phyloP scores from a whole-genome alignment of 2,797 vertebrate species.

The Halcyon leucocephala region DNA sequence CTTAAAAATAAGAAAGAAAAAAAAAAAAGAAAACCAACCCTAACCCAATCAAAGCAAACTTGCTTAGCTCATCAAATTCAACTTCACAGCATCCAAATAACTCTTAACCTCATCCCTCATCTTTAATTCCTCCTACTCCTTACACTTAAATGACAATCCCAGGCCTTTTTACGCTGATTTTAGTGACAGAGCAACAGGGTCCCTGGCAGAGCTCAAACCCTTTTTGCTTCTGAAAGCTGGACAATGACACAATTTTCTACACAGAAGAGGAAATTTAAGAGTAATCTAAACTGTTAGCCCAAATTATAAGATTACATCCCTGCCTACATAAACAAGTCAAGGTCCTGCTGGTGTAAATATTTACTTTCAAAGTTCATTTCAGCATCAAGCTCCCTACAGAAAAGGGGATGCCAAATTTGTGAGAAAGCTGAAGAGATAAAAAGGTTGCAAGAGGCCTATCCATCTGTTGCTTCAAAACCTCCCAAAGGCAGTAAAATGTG shows the following conservation, averaged over 20 bases:
- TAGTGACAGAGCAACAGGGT: background rate
- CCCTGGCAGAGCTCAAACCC: constrained; percentile 79
- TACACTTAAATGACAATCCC: constrained; percentile 41
- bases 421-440: constrained; percentile 8
- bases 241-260: constrained; percentile 80
- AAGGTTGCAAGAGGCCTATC: background rate
- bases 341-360: constrained; percentile 27
- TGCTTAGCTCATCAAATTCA: constrained; percentile 53
- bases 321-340: constrained; percentile 48
- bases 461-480: constrained; percentile 22
- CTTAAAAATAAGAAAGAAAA: background rate
- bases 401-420: background rate
- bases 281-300: constrained; percentile 60
- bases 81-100: constrained; percentile 6
- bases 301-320: constrained; percentile 65
- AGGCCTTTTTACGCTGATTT: background rate
- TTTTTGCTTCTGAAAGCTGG: constrained; percentile 69
- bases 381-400: background rate
- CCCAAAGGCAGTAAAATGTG: constrained; percentile 13
- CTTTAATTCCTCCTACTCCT: constrained; percentile 58
- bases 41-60: constrained; percentile 27
- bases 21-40: background rate
- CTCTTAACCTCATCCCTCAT: constrained; percentile 53
- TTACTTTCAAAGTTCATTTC: constrained; percentile 59
- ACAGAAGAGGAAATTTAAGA: constrained; percentile 77